These are phyloP conservation scores for Lepus oiostolus DNA, from an alignment of 2,797 vertebrate genomes.

Conservation along the genomic window DNA sequence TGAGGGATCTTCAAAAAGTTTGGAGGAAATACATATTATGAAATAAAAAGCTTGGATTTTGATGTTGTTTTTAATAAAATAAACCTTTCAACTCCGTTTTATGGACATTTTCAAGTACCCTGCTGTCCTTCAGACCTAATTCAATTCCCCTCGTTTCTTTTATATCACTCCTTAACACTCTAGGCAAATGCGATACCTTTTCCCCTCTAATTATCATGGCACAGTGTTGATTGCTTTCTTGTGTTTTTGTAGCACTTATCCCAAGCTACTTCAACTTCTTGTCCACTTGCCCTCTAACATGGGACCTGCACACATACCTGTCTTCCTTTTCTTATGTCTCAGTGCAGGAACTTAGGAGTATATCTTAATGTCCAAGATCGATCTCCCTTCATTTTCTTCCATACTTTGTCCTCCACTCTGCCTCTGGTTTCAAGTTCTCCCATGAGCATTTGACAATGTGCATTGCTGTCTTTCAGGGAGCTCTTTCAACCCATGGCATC, in stretches of 20 bases:
- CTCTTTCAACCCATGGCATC: not conserved
- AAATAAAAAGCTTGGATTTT: too few species aligned
- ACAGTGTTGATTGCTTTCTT: not conserved
- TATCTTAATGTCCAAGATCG: not conserved
- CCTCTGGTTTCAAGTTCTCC: not conserved
- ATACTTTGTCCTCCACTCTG: fast-evolving
- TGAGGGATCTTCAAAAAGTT: too few species aligned
- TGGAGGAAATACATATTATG: too few species aligned
- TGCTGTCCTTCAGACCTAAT: not conserved
- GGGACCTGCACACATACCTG: not conserved
- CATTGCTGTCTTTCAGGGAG: not conserved
- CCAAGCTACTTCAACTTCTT: not conserved
- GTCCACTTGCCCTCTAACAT: not conserved
- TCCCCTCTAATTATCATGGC: not conserved
- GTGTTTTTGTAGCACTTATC: not conserved
- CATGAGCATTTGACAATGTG: not conserved
- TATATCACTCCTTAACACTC: not conserved
- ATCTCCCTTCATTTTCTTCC: not conserved
- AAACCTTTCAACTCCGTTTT: too few species aligned
- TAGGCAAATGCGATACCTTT: not conserved
- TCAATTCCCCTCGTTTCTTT: slow-evolving; percentile 7
- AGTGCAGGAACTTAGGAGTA: not conserved
- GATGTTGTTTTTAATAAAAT: too few species aligned
- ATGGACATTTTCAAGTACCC: too few species aligned
- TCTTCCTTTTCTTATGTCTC: not conserved